Percentiles rank a stretch among this genome's conserved stretches.
phyloP scores from a whole-genome alignment of 1,140 invertebrate species.

The Drosophila auraria region DNA sequence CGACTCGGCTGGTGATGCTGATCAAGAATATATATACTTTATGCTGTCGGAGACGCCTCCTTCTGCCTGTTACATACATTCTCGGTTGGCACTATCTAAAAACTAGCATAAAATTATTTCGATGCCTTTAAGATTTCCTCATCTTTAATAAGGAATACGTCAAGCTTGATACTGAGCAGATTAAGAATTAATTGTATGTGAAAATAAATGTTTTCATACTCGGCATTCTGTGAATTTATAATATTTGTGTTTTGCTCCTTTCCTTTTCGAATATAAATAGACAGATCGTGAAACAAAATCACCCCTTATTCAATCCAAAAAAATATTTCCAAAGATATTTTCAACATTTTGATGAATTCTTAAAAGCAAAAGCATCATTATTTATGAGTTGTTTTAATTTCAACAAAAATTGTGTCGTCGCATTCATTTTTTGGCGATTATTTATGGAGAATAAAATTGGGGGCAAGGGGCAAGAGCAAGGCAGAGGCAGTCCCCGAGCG shows the following conservation, averaged over 20 bases:
- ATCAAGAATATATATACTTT: no score
- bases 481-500: constrained; percentile 11
- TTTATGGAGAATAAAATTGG: constrained; percentile 46
- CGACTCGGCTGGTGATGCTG: no score
- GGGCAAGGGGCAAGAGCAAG: constrained; percentile 1
- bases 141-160: neutral
- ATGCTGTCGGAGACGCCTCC: no score
- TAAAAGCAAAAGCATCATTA: constrained; percentile 32
- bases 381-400: constrained; percentile 74
- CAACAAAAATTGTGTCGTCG: constrained; percentile 66
- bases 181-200: neutral
- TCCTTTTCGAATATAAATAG: neutral
- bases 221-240: neutral
- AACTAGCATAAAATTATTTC: neutral
- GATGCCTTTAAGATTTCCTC: neutral
- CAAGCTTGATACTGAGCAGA: neutral
- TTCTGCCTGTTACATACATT: no score
- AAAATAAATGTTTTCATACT: neutral
- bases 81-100: no score
- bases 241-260: neutral
- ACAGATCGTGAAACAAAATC: neutral
- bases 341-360: constrained; percentile 65
- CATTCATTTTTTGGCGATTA: constrained; percentile 69
- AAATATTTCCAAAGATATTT: constrained; percentile 1
- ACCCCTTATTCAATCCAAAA: neutral